phyloP scores from a whole-genome alignment of 2,888 invertebrate species.

The Lycaena phlaeas region DNA sequence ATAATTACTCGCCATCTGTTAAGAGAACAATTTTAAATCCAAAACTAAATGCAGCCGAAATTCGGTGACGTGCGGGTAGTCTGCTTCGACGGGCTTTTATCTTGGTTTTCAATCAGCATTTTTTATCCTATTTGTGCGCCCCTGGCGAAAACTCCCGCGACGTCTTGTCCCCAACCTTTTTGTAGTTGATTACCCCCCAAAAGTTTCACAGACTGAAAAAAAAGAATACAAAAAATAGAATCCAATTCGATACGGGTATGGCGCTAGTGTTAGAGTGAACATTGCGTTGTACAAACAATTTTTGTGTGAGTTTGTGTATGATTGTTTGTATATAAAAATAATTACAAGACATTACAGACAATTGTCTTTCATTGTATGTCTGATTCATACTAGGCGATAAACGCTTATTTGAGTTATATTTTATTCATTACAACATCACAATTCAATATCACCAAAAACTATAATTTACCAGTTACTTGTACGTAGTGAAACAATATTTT shows the following conservation, averaged over 20 bases:
- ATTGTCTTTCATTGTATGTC: too few species aligned
- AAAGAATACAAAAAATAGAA: background rate
- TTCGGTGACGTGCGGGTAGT: conserved; percentile 12
- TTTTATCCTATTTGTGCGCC: conserved; percentile 18
- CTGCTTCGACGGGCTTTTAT: background rate
- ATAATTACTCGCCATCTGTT: too few species aligned
- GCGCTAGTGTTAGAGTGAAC: conserved; percentile 4
- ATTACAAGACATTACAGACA: too few species aligned
- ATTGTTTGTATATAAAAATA: too few species aligned
- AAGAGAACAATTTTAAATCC: background rate
- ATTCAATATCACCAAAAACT: too few species aligned
- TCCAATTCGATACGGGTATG: background rate
- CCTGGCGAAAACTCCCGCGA: conserved; percentile 16
- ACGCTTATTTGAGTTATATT: too few species aligned
- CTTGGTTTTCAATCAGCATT: conserved; percentile 7
- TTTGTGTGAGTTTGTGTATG: too few species aligned
- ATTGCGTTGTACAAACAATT: background rate
- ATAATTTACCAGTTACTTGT: too few species aligned
- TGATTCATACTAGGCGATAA: too few species aligned
- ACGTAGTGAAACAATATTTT: too few species aligned
- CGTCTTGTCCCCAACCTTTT: conserved; percentile 20
- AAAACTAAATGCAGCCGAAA: conserved; percentile 11
- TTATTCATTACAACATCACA: too few species aligned
- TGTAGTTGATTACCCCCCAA: conserved; percentile 22
- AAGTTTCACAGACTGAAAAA: conserved; percentile 26